These are phyloP conservation scores for Erpobdella octoculata DNA, from an alignment of 2,888 invertebrate species.

Conservation along the genomic window DNA sequence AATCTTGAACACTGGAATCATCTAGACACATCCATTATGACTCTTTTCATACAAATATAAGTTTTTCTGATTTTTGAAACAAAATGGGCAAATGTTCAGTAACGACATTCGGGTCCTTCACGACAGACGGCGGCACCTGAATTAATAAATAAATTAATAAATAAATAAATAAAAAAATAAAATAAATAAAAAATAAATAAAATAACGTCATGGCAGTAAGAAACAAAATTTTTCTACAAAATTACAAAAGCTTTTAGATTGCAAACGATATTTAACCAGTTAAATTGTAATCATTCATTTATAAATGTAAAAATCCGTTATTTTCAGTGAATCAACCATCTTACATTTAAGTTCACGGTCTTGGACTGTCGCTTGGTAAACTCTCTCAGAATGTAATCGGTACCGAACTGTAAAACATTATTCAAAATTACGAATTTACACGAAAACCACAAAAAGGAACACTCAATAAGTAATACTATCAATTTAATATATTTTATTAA, in stretches of 20 bases:
- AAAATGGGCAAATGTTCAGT: constrained; percentile 13
- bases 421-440: too few species aligned
- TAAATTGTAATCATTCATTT: too few species aligned
- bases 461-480: not conserved
- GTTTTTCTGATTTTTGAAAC: constrained; percentile 3
- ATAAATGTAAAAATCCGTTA: not conserved
- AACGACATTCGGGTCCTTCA: constrained; percentile 25
- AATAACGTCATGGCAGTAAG: not conserved
- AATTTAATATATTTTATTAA: not conserved
- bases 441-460: not conserved
- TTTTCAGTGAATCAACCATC: not conserved
- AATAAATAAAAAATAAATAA: not conserved
- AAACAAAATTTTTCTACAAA: not conserved
- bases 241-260: too few species aligned
- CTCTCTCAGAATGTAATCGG: constrained; percentile 73
- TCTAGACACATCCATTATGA: too few species aligned
- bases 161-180: constrained; percentile 8
- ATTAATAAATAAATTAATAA: constrained; percentile 5
- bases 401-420: constrained; percentile 52
- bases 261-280: too few species aligned
- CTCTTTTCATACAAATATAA: not conserved
- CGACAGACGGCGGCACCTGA: constrained; percentile 23
- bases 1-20: too few species aligned
- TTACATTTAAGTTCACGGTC: constrained; percentile 54
- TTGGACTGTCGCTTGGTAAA: constrained; percentile 71